Evolutionary conservation across 2,888 invertebrate species (phyloP), one percentile per base, ranked within the genome.

Genomic region (Andrena hattorfiana): DNA sequence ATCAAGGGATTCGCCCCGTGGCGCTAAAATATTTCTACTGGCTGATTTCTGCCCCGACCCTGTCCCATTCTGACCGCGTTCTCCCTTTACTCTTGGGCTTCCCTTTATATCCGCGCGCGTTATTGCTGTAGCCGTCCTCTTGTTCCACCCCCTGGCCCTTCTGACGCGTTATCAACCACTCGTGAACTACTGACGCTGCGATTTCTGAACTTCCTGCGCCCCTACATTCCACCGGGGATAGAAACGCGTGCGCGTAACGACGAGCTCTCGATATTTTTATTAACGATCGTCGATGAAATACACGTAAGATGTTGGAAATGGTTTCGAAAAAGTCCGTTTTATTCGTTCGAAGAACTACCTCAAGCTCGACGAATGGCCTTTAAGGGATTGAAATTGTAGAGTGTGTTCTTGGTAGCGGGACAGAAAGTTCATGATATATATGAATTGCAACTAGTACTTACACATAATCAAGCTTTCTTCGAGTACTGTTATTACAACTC

Each of bases 11-110:
- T 89, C 86, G 84, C 89, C 86, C 80, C 48, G 84, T 73, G 86
- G 90, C 90, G 87, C 77, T 90, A 88, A 90, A 90, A 89, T 89
- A 88, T 91, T 89, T 89, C 87, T 83, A 83, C 78, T 88, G 87
- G 87, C 89, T 90, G 89, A 91, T 90, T 91, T 90, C 87, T 87
- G 59, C 79, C 28, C 69, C 49, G 20, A 28, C 63, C 51, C 10
- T 51, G 51, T 59, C 48, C 76, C 54, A 78, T 81, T 63, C 74
- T 82, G 73, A 76, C 69, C 76, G 79, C 75, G 67, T 64, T 81
- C 74, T 64, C 60, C 56, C 62, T 26, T 64, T 23, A 30, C 59
- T 20, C 26, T 23, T 54, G 49, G 62, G 16, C 23, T 10, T 63
- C 54, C n/a, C 54, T 83, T 77, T 66, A 56, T 67, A 77, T 64